These are phyloP conservation scores for Mamestra brassicae DNA, from an alignment of 2,888 invertebrate genomes.

Conservation along the genomic window DNA sequence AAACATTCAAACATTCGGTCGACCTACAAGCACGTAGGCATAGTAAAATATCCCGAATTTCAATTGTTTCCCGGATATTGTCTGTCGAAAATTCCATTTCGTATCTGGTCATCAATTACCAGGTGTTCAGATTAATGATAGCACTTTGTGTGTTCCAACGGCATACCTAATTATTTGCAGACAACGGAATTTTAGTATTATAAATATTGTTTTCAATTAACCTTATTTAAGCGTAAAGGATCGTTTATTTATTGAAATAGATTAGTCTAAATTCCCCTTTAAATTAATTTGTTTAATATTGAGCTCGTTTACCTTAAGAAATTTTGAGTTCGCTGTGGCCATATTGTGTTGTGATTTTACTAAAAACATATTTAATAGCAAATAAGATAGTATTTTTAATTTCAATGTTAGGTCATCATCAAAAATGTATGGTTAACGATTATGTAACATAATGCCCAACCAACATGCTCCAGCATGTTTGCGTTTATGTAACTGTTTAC, in stretches of 20 bases:
- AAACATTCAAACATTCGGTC: not conserved
- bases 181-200: constrained; percentile 35
- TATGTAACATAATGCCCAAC: too few species aligned
- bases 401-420: not conserved
- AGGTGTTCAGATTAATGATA: constrained; percentile 51
- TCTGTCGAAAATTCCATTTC: constrained; percentile 41
- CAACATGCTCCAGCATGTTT: too few species aligned
- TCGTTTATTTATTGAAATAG: constrained; percentile 28
- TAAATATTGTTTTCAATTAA: constrained; percentile 54
- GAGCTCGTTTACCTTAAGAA: not conserved
- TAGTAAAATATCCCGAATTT: constrained; percentile 22
- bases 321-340: not conserved
- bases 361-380: not conserved
- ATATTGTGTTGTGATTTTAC: not conserved
- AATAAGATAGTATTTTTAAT: too few species aligned
- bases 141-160: constrained; percentile 29
- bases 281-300: not conserved
- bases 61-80: constrained; percentile 49
- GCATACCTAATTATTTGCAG: constrained; percentile 47
- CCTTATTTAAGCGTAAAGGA: constrained; percentile 4
- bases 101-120: constrained; percentile 50
- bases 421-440: too few species aligned
- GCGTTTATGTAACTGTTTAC: too few species aligned
- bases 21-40: not conserved
- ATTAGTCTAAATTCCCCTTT: constrained; percentile 21